A percentile compares a stretch with the other conserved stretches of the same genome.
Conservation (phyloP, 2,113 vertebrate genomes). For the Myxocyprinus asiaticus region DNA sequence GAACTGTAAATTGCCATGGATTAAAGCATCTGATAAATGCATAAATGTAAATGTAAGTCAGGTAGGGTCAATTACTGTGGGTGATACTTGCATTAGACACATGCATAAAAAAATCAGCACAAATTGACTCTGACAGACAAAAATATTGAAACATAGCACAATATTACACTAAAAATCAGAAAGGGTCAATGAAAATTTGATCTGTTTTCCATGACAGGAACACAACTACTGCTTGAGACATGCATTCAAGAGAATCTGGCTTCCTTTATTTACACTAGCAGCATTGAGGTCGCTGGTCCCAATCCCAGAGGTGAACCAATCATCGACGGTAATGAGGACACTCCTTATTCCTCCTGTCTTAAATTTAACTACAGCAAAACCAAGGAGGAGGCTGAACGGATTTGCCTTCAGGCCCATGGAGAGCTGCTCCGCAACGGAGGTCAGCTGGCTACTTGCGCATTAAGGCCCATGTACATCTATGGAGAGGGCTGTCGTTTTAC, state of each 20-base stretch:
- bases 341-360: slow-evolving; percentile 63
- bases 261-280: slow-evolving; percentile 88
- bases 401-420: slow-evolving; percentile 76
- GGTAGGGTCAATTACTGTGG: too few relatives aligned
- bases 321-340: slow-evolving; percentile 79
- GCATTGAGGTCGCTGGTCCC: slow-evolving; percentile 86
- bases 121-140: too few relatives aligned
- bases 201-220: slow-evolving; percentile 72
- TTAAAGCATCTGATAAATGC: too few relatives aligned
- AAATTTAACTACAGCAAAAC: slow-evolving; percentile 79
- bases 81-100: too few relatives aligned
- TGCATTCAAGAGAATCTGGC: slow-evolving; percentile 78
- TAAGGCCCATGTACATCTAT: slow-evolving; percentile 80
- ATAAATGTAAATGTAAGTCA: too few relatives aligned
- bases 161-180: too few relatives aligned
- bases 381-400: slow-evolving; percentile 83
- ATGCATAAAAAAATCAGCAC: too few relatives aligned
- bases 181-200: too few relatives aligned
- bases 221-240: slow-evolving; percentile 82
- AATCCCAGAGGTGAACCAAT: slow-evolving; percentile 81
- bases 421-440: slow-evolving; percentile 74
- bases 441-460: slow-evolving; percentile 79
- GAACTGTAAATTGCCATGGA: too few relatives aligned
- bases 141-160: too few relatives aligned
- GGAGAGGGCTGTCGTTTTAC: slow-evolving; percentile 85